A percentile compares a stretch with the other conserved stretches of the same genome.
Evolutionary conservation across 1,140 invertebrate species (phyloP).

Genomic region (Brachionus rotundiformis): DNA sequence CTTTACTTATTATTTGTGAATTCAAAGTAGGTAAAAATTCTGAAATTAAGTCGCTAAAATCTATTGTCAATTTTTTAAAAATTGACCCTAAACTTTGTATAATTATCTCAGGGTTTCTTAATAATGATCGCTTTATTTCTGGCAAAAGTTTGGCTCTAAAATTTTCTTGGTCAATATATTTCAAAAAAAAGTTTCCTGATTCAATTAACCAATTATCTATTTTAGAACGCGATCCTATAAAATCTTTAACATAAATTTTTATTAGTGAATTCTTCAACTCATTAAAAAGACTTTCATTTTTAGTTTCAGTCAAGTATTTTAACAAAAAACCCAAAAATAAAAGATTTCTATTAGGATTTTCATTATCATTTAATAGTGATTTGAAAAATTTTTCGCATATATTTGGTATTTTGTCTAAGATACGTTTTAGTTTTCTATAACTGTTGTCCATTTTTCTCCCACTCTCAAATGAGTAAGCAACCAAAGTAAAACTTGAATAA

Average conservation of each 20-base stretch:
- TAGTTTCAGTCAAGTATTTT: background rate
- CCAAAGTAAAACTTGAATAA: background rate
- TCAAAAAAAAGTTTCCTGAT: background rate
- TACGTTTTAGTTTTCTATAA: background rate
- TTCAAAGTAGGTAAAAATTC: background rate
- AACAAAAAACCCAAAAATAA: background rate
- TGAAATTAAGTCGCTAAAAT: background rate
- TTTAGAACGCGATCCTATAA: background rate
- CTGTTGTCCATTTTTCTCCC: background rate
- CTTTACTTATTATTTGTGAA: conserved; percentile 22
- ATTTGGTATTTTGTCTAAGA: background rate
- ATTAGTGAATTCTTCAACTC: background rate
- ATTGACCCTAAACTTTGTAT: conserved; percentile 66
- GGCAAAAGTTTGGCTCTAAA: conserved; percentile 69
- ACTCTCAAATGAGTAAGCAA: background rate
- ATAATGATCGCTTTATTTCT: conserved; percentile 82
- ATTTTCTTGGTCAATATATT: background rate
- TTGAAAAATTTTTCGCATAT: background rate
- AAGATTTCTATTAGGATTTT: background rate
- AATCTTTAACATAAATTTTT: background rate
- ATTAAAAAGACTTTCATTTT: background rate
- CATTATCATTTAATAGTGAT: background rate
- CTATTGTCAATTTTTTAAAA: background rate
- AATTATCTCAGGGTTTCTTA: conserved; percentile 89
- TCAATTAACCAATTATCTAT: background rate